Base-by-base conservation (phyloP, 1,140 invertebrate species). In the Pogonomyrmex californicus region DNA sequence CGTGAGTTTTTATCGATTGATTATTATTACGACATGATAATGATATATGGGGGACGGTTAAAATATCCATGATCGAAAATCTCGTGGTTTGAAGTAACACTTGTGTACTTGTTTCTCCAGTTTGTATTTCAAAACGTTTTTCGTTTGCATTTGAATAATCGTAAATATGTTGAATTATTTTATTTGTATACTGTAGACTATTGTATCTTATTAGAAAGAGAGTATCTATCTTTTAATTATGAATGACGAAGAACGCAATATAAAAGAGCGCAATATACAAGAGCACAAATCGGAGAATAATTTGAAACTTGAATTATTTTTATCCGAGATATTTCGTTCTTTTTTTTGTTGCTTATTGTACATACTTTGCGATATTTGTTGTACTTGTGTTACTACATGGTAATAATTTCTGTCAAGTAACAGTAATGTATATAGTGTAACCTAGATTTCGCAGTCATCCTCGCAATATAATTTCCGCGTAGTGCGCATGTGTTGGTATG, bases 371-470 rank as follows among this genome's bases (percentile, higher is more conserved):
- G 33, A 36, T 30, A 78, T 85, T 75, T 44, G 5, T 86, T 36
- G 23, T 38, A 65, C 49, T 63, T 9, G 41, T 4, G 10, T 12
- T 70, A 6, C 17, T 44, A 30, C 44, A 62, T 30, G 17, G 17
- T 60, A 73, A 82, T 73, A 73, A 83, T 83, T 49, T 73, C 66
- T 85, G 60, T 49, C 66, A 54, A 62, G 86, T 47, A 77, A 23
- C 49, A 83, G 65, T 47, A 44, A 30, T 30, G 23, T 23, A 81
- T 77, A 76, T 66, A 58, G 47, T 66, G 17, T 82, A 85, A 79
- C 75, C 77, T 86, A 86, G 86, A 90, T 90, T 23, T 85, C 76
- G 81, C 54, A 66, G 54, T 85, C 75, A 66, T 83, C 73, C 60
- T 41, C 51, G 41, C 9, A 47, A 54, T 75, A 63, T 86, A 89